These are phyloP conservation scores for Eristalis intricaria DNA, from an alignment of 2,888 invertebrate species.

Conservation along the genomic window DNA sequence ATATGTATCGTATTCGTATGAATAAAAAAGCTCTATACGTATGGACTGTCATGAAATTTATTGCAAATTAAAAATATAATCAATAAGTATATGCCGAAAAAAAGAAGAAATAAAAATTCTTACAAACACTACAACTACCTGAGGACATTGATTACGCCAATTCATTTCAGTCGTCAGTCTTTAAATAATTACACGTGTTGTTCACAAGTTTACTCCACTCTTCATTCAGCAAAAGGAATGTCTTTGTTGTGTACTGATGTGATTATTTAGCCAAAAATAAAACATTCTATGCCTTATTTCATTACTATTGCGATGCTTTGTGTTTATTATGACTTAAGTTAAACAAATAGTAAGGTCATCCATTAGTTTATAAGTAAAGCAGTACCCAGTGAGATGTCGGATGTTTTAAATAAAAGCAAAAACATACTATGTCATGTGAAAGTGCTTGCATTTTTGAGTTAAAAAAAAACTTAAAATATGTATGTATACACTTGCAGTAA, in stretches of 20 bases:
- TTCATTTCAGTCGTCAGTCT: neutral
- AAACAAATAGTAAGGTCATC: neutral
- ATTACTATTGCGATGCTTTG: neutral
- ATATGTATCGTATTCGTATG: neutral
- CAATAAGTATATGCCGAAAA: too few relatives aligned
- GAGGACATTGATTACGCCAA: neutral
- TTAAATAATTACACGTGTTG: neutral
- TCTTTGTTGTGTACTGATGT: neutral
- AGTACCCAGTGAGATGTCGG: neutral
- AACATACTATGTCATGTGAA: neutral
- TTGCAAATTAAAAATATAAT: too few relatives aligned
- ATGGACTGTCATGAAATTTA: too few relatives aligned
- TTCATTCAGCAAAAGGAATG: neutral
- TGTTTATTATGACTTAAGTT: neutral
- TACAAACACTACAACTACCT: neutral
- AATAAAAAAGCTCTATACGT: neutral
- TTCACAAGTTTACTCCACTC: neutral
- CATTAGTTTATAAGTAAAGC: neutral
- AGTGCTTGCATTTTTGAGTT: neutral
- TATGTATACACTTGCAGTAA: neutral
- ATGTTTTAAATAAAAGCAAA: neutral
- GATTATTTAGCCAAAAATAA: neutral
- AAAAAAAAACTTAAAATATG: neutral
- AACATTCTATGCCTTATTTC: neutral
- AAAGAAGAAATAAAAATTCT: neutral